These are phyloP conservation scores for Chelon labrosus DNA, from an alignment of 2,797 vertebrate species.

Conservation along the genomic window DNA sequence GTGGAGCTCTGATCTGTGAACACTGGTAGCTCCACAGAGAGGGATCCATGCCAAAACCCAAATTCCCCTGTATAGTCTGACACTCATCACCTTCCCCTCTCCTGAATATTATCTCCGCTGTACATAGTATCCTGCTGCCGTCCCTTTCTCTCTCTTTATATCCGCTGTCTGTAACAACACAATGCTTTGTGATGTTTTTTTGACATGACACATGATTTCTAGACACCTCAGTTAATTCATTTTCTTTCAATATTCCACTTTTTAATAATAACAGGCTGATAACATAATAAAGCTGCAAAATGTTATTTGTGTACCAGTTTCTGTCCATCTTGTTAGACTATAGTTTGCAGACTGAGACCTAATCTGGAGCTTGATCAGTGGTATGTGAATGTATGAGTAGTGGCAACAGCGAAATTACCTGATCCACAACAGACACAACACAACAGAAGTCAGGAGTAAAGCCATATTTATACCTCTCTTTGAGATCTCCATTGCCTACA, in stretches of 20 bases:
- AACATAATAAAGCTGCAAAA: not conserved
- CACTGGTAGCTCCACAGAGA: slow-evolving; percentile 80
- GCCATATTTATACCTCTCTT: no score
- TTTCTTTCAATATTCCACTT: not conserved
- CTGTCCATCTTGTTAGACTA: not conserved
- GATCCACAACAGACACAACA: not conserved
- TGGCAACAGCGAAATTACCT: not conserved
- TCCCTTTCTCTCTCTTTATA: not conserved
- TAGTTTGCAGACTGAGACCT: not conserved
- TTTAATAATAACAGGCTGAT: not conserved
- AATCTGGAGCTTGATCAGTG: not conserved
- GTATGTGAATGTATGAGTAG: not conserved
- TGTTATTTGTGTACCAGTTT: not conserved
- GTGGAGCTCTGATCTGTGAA: slow-evolving; percentile 84
- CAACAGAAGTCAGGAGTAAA: no score
- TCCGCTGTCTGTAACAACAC: not conserved
- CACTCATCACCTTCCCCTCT: slow-evolving; percentile 27
- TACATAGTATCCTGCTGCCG: slow-evolving; percentile 18
- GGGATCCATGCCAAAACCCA: slow-evolving; percentile 83
- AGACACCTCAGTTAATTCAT: not conserved
- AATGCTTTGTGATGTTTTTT: slow-evolving; percentile 2
- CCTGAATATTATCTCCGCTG: slow-evolving; percentile 37
- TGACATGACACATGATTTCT: not conserved
- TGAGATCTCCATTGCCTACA: no score
- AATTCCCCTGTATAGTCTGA: slow-evolving; percentile 51